Base-by-base conservation (phyloP, 2,888 invertebrate genomes). In the Acholoe squamosa region DNA sequence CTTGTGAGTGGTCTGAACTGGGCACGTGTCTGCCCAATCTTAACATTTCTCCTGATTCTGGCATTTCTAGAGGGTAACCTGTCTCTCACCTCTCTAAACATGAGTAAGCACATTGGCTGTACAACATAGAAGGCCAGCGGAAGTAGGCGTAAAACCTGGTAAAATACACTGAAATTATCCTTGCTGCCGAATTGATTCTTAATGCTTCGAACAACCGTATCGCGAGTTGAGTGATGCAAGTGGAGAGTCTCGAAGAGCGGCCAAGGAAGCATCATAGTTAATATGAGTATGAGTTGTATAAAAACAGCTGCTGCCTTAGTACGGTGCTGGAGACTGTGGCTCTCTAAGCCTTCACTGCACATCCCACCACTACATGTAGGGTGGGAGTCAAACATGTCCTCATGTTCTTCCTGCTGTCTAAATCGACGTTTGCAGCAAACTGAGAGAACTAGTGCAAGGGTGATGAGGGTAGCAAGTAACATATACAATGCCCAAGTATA, bases 401-500 rank as follows among this genome's bases (percentile, higher is more conserved):
- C 31, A 5, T 52, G 12, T n/a, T 86, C 86, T 54, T 86, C 86
- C 3, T 25, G 86, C 1, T 86, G 52, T 14, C 86, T 51, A 19
- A 52, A 25, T 28, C 10, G 86, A 10, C 86, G 52, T 12, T 54
- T 51, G 33, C 86, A 86, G 33, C 86, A 86, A 0, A 86, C 86
- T 19, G 86, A 86, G 22, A 86, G 33, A 0, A 86, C 56, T 0
- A 86, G 56, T 25, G 5, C 19, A 5, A 86, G 52, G 25, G 33
- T 86, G 56, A 86, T 86, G 28, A 54, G 19, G 14, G 86, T 54
- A 0, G 86, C 86, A 25, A 86, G 1, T 1, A 54, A 28, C 52
- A 54, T 86, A 31, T 90, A 90, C 5, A 52, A 80, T 0, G 54
- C 31, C 90, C 90, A 90, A 5, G 90, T 80, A 34, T 90, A 90